A percentile compares a stretch with the other conserved stretches of the same genome.
Evolutionary conservation across 2,797 vertebrate species (phyloP).

Genomic region (Rhadinocentrus ornatus): DNA sequence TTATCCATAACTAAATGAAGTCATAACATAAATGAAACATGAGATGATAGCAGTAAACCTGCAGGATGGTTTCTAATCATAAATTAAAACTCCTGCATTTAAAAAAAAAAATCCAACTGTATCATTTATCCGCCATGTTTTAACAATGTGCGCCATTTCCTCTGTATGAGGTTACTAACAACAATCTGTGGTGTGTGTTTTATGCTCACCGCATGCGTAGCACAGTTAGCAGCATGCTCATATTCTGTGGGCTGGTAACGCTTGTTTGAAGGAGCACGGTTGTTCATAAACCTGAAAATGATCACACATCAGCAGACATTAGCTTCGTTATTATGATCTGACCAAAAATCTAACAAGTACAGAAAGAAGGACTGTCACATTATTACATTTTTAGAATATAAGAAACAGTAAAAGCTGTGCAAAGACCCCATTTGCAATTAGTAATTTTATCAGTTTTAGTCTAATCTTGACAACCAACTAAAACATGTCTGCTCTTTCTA

Average conservation of each 20-base stretch:
- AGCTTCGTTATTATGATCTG: neutral
- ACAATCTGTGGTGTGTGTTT: constrained; percentile 19
- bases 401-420: too few species aligned
- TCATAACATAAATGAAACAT: constrained; percentile 38
- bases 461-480: neutral
- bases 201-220: constrained; percentile 91
- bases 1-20: constrained; percentile 88
- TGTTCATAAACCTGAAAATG: constrained; percentile 93
- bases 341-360: neutral
- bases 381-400: too few species aligned
- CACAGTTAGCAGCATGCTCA: constrained; percentile 95
- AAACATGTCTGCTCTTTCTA: neutral
- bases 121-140: constrained; percentile 13
- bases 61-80: constrained; percentile 9
- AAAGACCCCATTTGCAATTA: too few species aligned
- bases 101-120: neutral
- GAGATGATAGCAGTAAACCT: constrained; percentile 11
- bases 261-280: constrained; percentile 90
- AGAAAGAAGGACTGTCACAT: neutral
- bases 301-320: constrained; percentile 30
- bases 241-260: constrained; percentile 96
- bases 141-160: constrained; percentile 22
- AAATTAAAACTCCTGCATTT: too few species aligned
- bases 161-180: constrained; percentile 19
- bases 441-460: too few species aligned